A percentile compares a stretch with the other conserved stretches of the same genome.
Conservation (phyloP, 2,113 vertebrate genomes). For the Trachemys scripta region DNA sequence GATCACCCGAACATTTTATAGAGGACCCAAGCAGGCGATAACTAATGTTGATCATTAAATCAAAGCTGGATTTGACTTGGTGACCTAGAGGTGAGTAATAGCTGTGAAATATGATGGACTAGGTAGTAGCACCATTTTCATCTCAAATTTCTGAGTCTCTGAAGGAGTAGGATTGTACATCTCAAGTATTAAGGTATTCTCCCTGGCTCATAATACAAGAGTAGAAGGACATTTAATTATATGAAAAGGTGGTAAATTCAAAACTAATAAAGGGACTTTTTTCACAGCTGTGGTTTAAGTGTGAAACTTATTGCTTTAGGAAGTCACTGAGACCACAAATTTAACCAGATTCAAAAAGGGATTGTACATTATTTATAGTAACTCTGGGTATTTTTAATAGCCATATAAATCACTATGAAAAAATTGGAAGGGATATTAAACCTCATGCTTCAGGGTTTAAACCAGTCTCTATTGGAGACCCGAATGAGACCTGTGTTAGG, state of each 20-base stretch:
- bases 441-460: neutral
- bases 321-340: neutral
- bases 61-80: neutral
- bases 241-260: neutral
- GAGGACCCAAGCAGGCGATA: neutral
- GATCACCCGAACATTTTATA: neutral
- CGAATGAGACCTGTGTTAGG: neutral
- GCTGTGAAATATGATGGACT: neutral
- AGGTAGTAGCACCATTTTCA: neutral
- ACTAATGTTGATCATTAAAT: neutral
- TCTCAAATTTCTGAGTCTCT: neutral
- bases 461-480: neutral
- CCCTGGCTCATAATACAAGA: neutral
- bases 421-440: neutral
- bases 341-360: neutral
- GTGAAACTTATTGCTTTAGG: neutral
- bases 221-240: neutral
- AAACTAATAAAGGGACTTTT: neutral
- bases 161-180: neutral
- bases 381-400: neutral
- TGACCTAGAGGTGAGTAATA: neutral
- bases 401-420: neutral
- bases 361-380: neutral
- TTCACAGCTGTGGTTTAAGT: neutral
- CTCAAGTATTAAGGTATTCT: neutral